phyloP scores from a whole-genome alignment of 2,797 vertebrate genomes.

The Chiroxiphia lanceolata region DNA sequence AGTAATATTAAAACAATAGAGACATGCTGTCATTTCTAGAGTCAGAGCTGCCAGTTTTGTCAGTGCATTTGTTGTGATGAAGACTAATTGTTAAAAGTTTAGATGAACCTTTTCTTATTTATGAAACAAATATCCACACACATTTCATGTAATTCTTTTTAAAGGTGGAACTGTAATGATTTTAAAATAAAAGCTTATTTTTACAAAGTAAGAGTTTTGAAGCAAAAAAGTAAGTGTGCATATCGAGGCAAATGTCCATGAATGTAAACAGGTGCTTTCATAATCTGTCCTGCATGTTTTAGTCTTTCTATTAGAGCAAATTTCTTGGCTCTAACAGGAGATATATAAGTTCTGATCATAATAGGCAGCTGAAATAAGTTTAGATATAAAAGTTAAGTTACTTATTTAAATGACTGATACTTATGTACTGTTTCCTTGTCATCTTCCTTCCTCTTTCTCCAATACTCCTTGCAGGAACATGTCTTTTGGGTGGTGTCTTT shows the following conservation, averaged over 20 bases:
- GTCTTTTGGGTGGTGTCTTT: constrained; percentile 99
- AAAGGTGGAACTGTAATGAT: not conserved
- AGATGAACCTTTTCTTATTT: not conserved
- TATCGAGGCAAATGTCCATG: not conserved
- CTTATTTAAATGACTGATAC: not conserved
- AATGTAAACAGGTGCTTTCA: not conserved
- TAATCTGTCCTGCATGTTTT: not conserved
- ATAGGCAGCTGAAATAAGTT: not conserved
- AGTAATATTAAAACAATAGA: not conserved
- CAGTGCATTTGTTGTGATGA: fast-evolving
- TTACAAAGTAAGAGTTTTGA: not conserved
- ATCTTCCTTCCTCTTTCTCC: not conserved
- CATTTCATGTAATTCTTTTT: not conserved
- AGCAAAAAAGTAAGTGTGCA: not conserved
- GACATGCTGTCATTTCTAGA: not conserved
- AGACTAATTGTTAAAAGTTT: not conserved
- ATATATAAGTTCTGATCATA: not conserved
- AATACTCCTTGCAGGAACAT: constrained; percentile 84
- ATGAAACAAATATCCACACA: not conserved
- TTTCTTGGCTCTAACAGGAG: not conserved
- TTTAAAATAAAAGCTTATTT: not conserved
- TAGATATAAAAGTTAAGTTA: not conserved
- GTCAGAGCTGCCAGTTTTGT: not conserved
- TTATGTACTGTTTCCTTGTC: not conserved
- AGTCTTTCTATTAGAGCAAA: not conserved